Percentiles rank a stretch among this genome's conserved stretches.
These are phyloP conservation scores for Acleris literana DNA, from an alignment of 2,888 invertebrate genomes.

Conservation along the genomic window DNA sequence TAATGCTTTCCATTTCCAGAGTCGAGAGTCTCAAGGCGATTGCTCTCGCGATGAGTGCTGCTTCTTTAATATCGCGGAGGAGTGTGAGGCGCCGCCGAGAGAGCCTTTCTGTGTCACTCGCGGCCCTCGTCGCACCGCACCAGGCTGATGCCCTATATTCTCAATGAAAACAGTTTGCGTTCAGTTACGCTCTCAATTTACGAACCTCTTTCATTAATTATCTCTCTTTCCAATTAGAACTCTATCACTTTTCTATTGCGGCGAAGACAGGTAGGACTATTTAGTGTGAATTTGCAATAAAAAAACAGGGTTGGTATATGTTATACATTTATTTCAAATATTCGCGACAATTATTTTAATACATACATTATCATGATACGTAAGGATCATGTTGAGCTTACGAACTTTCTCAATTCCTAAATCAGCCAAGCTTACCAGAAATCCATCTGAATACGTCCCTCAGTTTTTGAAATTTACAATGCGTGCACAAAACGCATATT, in stretches of 20 bases:
- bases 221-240: neutral
- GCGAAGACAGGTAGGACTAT: no score
- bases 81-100: constrained; percentile 58
- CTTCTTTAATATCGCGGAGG: constrained; percentile 62
- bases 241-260: no score
- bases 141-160: constrained; percentile 64
- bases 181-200: constrained; percentile 29
- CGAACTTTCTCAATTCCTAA: constrained; percentile 80
- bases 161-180: constrained; percentile 67
- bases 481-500: constrained; percentile 46
- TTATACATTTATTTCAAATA: constrained; percentile 76
- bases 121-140: constrained; percentile 53
- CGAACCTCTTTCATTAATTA: constrained; percentile 13
- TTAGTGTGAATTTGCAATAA: neutral
- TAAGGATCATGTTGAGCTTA: constrained; percentile 77
- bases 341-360: constrained; percentile 73
- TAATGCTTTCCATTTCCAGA: constrained; percentile 5
- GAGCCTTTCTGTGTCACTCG: constrained; percentile 74
- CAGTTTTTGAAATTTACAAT: constrained; percentile 57
- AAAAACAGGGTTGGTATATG: constrained; percentile 38
- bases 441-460: constrained; percentile 51
- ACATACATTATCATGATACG: constrained; percentile 67
- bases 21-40: constrained; percentile 41
- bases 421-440: constrained; percentile 71
- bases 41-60: constrained; percentile 37